A percentile compares a stretch with the other conserved stretches of the same genome.
phyloP scores from a whole-genome alignment of 2,888 invertebrate genomes.

The Mesoligia furuncula region DNA sequence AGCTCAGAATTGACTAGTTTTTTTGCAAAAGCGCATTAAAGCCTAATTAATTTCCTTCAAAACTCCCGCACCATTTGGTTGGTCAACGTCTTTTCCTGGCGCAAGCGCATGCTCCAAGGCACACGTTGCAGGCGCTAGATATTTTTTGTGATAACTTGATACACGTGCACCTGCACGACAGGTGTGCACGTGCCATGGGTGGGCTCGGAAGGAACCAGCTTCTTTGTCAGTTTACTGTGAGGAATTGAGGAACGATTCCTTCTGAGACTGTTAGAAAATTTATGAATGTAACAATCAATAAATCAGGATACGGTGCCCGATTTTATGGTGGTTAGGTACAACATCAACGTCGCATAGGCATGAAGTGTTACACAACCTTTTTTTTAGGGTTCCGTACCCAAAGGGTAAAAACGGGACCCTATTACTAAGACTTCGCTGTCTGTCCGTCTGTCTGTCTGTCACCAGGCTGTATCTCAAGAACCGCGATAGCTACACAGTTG shows the following conservation, averaged over 20 bases:
- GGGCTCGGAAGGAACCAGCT: slow-evolving; percentile 41
- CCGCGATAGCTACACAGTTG: too few relatives aligned
- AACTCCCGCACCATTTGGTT: slow-evolving; percentile 28
- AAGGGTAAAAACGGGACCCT: too few relatives aligned
- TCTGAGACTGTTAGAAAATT: neutral
- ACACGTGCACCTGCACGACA: slow-evolving; percentile 70
- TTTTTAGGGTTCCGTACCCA: too few relatives aligned
- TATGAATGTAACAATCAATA: neutral
- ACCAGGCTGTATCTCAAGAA: too few relatives aligned
- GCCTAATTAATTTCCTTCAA: neutral
- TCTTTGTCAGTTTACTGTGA: slow-evolving; percentile 14
- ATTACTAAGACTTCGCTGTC: too few relatives aligned
- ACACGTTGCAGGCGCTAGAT: slow-evolving; percentile 60
- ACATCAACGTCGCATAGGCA: neutral
- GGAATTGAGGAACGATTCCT: neutral
- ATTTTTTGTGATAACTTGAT: slow-evolving; percentile 62
- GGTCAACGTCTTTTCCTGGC: slow-evolving; percentile 22
- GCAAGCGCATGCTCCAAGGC: slow-evolving; percentile 26
- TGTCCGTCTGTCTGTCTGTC: too few relatives aligned
- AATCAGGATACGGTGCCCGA: neutral
- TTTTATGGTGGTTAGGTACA: neutral
- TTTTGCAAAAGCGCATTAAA: neutral
- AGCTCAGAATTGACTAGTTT: neutral
- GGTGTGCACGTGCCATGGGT: slow-evolving; percentile 67
- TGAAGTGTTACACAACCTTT: neutral